These are phyloP conservation scores for Drosophila ustulata DNA, from an alignment of 2,888 invertebrate species.

Conservation along the genomic window DNA sequence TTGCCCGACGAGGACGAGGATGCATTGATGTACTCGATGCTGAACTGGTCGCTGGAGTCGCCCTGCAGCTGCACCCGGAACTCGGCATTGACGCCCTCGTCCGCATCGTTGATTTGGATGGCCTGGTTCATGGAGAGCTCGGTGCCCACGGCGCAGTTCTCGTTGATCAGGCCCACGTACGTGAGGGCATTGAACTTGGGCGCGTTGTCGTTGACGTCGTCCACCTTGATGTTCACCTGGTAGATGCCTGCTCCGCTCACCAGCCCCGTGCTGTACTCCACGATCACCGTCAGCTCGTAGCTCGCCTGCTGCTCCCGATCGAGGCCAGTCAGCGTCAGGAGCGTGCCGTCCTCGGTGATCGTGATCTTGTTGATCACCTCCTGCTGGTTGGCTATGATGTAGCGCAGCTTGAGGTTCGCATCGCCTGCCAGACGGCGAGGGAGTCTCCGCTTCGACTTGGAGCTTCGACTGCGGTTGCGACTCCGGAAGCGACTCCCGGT, in stretches of 20 bases:
- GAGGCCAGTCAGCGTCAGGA: slow-evolving; percentile 91
- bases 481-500: slow-evolving; percentile 76
- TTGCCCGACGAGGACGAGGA: slow-evolving; percentile 82
- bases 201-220: slow-evolving; percentile 95
- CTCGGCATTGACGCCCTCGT: slow-evolving; percentile 89
- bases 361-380: slow-evolving; percentile 92
- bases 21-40: slow-evolving; percentile 87
- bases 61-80: slow-evolving; percentile 90
- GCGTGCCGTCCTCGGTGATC: slow-evolving; percentile 91
- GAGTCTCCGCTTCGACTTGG: slow-evolving; percentile 65
- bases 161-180: slow-evolving; percentile 92
- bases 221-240: slow-evolving; percentile 92
- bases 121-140: slow-evolving; percentile 89
- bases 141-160: slow-evolving; percentile 90
- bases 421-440: slow-evolving; percentile 78
- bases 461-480: slow-evolving; percentile 65
- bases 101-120: slow-evolving; percentile 90
- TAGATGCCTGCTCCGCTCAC: slow-evolving; percentile 91
- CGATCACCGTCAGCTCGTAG: slow-evolving; percentile 92
- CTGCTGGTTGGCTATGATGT: slow-evolving; percentile 93
- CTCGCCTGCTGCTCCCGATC: slow-evolving; percentile 91
- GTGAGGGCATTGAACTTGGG: slow-evolving; percentile 90
- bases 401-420: slow-evolving; percentile 87
- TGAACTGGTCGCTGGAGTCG: slow-evolving; percentile 91
- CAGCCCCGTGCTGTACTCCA: slow-evolving; percentile 90